Conservation (phyloP, 2,888 invertebrate genomes). For the Idaea straminata region DNA sequence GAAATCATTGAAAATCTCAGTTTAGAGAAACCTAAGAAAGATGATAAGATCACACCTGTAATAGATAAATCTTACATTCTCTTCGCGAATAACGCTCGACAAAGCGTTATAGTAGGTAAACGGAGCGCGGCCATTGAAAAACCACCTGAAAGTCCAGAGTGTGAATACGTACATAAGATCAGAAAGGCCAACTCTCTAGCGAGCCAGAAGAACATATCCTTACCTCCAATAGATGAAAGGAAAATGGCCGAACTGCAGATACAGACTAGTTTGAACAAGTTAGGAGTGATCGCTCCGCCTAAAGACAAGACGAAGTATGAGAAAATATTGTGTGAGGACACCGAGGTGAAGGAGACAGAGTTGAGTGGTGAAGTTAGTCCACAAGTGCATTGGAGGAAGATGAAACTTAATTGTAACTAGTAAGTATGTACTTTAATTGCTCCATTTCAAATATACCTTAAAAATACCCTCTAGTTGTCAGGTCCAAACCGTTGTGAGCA, state of each 20-base stretch:
- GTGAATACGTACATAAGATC: slow-evolving; percentile 71
- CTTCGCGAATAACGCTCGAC: slow-evolving; percentile 68
- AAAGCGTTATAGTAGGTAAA: slow-evolving; percentile 71
- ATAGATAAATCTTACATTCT: slow-evolving; percentile 66
- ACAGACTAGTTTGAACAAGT: slow-evolving; percentile 44
- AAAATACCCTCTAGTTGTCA: no score
- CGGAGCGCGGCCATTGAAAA: slow-evolving; percentile 40
- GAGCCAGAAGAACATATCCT: slow-evolving; percentile 43
- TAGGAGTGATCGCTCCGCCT: slow-evolving; percentile 52
- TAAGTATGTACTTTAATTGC: slow-evolving; percentile 27
- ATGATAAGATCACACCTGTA: slow-evolving; percentile 11
- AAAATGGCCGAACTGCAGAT: slow-evolving; percentile 58
- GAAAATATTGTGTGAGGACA: slow-evolving; percentile 65
- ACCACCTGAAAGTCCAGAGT: slow-evolving; percentile 41
- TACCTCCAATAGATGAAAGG: slow-evolving; percentile 66
- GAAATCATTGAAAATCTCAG: slow-evolving; percentile 60
- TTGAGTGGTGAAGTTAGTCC: slow-evolving; percentile 39
- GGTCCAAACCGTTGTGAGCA: no score
- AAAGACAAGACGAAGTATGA: slow-evolving; percentile 69
- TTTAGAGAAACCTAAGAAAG: slow-evolving; percentile 24
- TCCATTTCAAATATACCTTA: not conserved
- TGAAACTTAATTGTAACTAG: slow-evolving; percentile 56
- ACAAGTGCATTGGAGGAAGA: slow-evolving; percentile 62
- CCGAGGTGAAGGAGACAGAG: slow-evolving; percentile 42
- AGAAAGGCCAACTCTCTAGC: slow-evolving; percentile 59